A percentile compares a stretch with the other conserved stretches of the same genome.
phyloP scores from a whole-genome alignment of 2,888 invertebrate species.

The Thera obeliscata region DNA sequence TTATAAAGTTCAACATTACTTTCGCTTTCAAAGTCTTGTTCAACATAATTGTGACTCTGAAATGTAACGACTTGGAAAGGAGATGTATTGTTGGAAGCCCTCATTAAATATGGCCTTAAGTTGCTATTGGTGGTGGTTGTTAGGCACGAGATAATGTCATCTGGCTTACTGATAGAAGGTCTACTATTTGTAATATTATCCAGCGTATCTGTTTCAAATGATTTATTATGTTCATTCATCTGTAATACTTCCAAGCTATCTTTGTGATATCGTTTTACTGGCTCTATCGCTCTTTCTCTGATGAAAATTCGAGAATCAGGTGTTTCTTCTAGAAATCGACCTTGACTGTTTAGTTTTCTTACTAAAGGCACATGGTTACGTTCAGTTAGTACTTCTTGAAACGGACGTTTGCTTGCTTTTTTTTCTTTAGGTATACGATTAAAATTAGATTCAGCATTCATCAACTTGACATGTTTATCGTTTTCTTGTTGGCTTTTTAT shows the following conservation, averaged over 20 bases:
- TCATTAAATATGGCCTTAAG: constrained; percentile 9
- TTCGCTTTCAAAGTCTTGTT: constrained; percentile 21
- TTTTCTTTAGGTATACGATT: neutral
- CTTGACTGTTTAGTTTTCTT: neutral
- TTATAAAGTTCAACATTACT: constrained; percentile 10
- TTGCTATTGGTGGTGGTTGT: constrained; percentile 1
- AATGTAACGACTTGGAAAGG: constrained; percentile 45
- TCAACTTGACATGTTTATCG: constrained; percentile 5
- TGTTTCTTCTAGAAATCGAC: neutral
- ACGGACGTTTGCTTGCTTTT: neutral
- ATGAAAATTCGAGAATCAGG: neutral
- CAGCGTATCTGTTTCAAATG: neutral
- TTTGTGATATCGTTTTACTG: neutral
- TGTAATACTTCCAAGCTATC: neutral
- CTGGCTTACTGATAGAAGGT: neutral
- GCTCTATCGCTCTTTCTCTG: neutral
- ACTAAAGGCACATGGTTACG: neutral
- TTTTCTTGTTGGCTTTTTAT: constrained; percentile 45
- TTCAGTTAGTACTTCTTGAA: neutral
- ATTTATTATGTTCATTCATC: neutral
- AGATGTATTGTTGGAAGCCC: neutral
- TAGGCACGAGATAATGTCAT: neutral
- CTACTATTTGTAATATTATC: neutral
- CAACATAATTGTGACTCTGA: constrained; percentile 54
- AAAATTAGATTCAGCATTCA: constrained; percentile 12